Percentiles rank a stretch among this genome's conserved stretches.
These are phyloP conservation scores for Pampus argenteus DNA, from an alignment of 2,797 vertebrate genomes.

Conservation along the genomic window DNA sequence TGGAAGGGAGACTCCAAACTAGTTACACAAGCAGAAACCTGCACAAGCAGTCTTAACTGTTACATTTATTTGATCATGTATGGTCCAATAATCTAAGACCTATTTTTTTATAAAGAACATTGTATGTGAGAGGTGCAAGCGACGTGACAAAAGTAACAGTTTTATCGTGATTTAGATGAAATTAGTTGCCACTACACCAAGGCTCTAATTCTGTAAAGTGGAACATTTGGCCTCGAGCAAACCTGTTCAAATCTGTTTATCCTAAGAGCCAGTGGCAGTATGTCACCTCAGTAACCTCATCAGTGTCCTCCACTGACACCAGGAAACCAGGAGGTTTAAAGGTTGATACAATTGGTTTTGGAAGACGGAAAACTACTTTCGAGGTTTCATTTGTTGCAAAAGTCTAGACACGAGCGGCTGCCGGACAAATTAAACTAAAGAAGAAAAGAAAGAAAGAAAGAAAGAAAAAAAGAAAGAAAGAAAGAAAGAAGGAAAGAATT, in stretches of 20 bases:
- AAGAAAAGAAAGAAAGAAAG: slow-evolving; percentile 5
- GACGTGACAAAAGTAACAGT: slow-evolving; percentile 22
- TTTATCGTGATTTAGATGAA: slow-evolving; percentile 55
- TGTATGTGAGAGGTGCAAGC: not conserved
- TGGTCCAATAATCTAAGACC: not conserved
- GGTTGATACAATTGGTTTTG: slow-evolving; percentile 40
- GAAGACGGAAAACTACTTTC: slow-evolving; percentile 37
- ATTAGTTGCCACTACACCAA: slow-evolving; percentile 41
- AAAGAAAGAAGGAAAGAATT: slow-evolving; percentile 5
- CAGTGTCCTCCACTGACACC: slow-evolving; percentile 53
- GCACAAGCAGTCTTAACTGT: not conserved
- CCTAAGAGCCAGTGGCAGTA: slow-evolving; percentile 48
- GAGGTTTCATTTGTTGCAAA: slow-evolving; percentile 27
- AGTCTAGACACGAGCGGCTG: slow-evolving; percentile 10
- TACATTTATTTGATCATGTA: not conserved
- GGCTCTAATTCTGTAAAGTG: slow-evolving; percentile 61
- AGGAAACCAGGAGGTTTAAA: slow-evolving; percentile 8
- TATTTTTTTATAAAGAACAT: not conserved
- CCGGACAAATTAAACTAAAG: not conserved
- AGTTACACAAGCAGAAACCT: not conserved
- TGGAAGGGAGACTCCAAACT: not conserved
- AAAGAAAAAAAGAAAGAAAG: slow-evolving; percentile 7
- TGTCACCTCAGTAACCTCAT: slow-evolving; percentile 70
- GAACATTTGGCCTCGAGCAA: slow-evolving; percentile 52
- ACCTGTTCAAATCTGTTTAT: slow-evolving; percentile 71